Percentiles rank a stretch among this genome's conserved stretches.
Conservation (phyloP, 2,888 invertebrate species). For the Rhogogaster chlorosoma region DNA sequence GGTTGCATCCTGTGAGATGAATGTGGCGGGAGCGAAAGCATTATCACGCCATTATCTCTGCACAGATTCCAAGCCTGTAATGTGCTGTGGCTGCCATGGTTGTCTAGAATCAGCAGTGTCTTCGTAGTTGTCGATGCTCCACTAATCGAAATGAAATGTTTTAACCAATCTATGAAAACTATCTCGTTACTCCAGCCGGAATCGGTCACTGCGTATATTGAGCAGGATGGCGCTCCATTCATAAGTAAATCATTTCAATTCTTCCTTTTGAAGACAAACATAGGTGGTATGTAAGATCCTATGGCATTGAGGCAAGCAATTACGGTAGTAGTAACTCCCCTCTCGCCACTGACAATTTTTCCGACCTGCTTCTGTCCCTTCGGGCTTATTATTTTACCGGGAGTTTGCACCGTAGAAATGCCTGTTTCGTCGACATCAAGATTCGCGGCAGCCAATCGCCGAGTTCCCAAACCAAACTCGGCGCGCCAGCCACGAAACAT, state of each 20-base stretch:
- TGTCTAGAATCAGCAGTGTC: slow-evolving; percentile 67
- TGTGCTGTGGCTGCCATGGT: slow-evolving; percentile 66
- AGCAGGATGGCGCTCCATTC: slow-evolving; percentile 40
- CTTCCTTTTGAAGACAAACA: slow-evolving; percentile 48
- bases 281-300: slow-evolving; percentile 46
- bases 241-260: slow-evolving; percentile 25
- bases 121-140: background rate
- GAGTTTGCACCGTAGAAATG: slow-evolving; percentile 57
- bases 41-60: slow-evolving; percentile 58
- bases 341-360: background rate
- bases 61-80: slow-evolving; percentile 58
- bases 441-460: no score
- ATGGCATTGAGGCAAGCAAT: slow-evolving; percentile 14
- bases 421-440: slow-evolving; percentile 57
- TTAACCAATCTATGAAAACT: slow-evolving; percentile 46
- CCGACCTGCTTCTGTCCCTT: slow-evolving; percentile 1
- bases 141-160: slow-evolving; percentile 37
- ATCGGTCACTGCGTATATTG: slow-evolving; percentile 43
- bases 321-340: background rate
- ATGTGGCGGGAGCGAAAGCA: slow-evolving; percentile 66
- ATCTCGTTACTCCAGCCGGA: slow-evolving; percentile 47
- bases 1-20: slow-evolving; percentile 63
- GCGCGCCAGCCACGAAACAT: no score
- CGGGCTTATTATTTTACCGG: background rate
- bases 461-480: no score